phyloP scores from a whole-genome alignment of 2,888 invertebrate species.

The Brenthis ino region DNA sequence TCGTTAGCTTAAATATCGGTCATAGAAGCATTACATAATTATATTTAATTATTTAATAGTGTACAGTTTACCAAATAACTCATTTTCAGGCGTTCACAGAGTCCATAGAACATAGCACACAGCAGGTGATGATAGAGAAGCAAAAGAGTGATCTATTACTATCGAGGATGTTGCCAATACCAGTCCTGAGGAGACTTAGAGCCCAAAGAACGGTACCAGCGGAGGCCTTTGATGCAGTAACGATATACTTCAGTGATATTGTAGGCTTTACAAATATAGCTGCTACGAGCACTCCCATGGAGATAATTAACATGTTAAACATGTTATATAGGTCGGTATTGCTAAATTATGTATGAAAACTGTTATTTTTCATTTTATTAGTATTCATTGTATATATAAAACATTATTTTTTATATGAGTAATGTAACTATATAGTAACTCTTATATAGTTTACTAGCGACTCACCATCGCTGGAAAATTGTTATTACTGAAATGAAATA shows the following conservation, averaged over 20 bases:
- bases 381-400: neutral
- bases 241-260: slow-evolving; percentile 88
- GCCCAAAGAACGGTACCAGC: slow-evolving; percentile 83
- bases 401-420: neutral
- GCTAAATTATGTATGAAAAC: too few species aligned
- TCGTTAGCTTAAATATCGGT: neutral
- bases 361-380: too few species aligned
- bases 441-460: too few species aligned
- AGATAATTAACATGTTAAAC: slow-evolving; percentile 86
- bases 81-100: slow-evolving; percentile 71
- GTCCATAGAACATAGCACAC: slow-evolving; percentile 76
- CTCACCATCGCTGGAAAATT: too few species aligned
- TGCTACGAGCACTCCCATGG: slow-evolving; percentile 84
- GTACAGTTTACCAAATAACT: slow-evolving; percentile 5
- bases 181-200: slow-evolving; percentile 78
- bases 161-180: slow-evolving; percentile 81
- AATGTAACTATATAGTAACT: too few species aligned
- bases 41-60: neutral
- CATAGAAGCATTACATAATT: neutral
- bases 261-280: slow-evolving; percentile 86
- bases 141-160: slow-evolving; percentile 82
- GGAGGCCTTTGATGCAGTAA: slow-evolving; percentile 85
- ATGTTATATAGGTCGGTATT: slow-evolving; percentile 84
- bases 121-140: slow-evolving; percentile 78
- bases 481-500: too few species aligned